Evolutionary conservation across 2,888 invertebrate species (phyloP).

Genomic region (Hypolimnas misippus): DNA sequence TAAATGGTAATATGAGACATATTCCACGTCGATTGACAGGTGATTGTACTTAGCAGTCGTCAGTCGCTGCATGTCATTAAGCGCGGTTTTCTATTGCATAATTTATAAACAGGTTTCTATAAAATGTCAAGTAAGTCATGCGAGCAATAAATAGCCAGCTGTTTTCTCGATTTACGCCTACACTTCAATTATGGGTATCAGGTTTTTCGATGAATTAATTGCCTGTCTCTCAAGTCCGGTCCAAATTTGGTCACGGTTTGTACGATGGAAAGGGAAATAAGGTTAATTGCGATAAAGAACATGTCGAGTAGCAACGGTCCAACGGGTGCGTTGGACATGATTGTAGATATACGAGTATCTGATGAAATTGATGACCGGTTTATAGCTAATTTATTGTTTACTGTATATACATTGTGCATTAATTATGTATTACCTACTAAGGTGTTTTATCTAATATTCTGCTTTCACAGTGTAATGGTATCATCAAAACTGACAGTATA

Average conservation of each 20-base stretch:
- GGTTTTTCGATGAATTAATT: constrained; percentile 62
- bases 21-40: constrained; percentile 63
- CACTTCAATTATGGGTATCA: constrained; percentile 59
- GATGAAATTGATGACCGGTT: constrained; percentile 20
- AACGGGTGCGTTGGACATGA: constrained; percentile 16
- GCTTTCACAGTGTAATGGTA: no score
- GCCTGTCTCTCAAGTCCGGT: constrained; percentile 52
- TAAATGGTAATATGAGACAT: constrained; percentile 32
- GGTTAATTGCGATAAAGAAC: constrained; percentile 48
- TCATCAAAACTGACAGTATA: no score
- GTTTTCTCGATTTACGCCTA: constrained; percentile 60
- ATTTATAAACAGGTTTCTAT: constrained; percentile 71
- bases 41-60: constrained; percentile 66
- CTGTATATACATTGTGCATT: not conserved
- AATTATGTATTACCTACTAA: not conserved
- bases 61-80: constrained; percentile 61
- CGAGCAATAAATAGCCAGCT: constrained; percentile 65
- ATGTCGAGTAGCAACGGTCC: constrained; percentile 22
- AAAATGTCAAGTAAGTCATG: constrained; percentile 69
- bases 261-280: constrained; percentile 52
- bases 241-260: constrained; percentile 55
- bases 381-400: constrained; percentile 21
- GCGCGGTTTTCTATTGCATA: constrained; percentile 72
- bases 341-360: constrained; percentile 13
- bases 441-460: not conserved